Base-by-base conservation (phyloP, 2,113 vertebrate species). In the Pachyramphus minor region DNA sequence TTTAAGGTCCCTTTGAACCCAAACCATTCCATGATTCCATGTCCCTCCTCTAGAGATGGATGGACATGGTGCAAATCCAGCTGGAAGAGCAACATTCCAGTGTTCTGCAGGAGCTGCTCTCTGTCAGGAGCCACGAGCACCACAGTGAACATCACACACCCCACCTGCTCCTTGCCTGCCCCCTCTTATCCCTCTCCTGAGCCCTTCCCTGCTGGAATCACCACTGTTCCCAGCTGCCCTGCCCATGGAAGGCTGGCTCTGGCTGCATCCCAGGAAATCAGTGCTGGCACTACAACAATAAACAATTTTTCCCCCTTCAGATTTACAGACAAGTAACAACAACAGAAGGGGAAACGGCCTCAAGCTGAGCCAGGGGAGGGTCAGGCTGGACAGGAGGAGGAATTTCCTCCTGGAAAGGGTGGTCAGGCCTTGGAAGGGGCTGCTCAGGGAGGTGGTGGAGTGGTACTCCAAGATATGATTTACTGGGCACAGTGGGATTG, bases 121-220 rank as follows among this genome's bases (percentile, higher is more conserved):
- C 45, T 37, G 19, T 5, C 42, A 17, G 42, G 15, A 8, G 42
- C 14, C 42, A 42, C 15, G 16, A 42, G 42, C 31, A 6, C 44
- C 0, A 12, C 72, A 1, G 11, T 6, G n/a, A 44, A 23, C 53
- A 41, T 3, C 67, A 5, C 4, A 8, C 16, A 1, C 27, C 2
- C 50, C 9, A 2, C 2, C 6, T 13, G 31, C 56, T 50, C 55
- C 62, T 30, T 7, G 4, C 35, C 76, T 42, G 30, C 3, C 27
- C 2, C 1, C 80, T 5, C 37, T 1, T 6, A 13, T 5, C 55
- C 37, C n/a, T 1, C 12, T 7, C 4, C 45, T 1, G 33, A 68
- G 68, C 81, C n/a, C 35, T 47, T 25, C 78, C 55, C 1, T 6
- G 0, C 0, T 9, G 3, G 23, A 41, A 1, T 2, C 1, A 12